Conservation (phyloP, 2,113 vertebrate genomes). For the Laticauda laticaudata region DNA sequence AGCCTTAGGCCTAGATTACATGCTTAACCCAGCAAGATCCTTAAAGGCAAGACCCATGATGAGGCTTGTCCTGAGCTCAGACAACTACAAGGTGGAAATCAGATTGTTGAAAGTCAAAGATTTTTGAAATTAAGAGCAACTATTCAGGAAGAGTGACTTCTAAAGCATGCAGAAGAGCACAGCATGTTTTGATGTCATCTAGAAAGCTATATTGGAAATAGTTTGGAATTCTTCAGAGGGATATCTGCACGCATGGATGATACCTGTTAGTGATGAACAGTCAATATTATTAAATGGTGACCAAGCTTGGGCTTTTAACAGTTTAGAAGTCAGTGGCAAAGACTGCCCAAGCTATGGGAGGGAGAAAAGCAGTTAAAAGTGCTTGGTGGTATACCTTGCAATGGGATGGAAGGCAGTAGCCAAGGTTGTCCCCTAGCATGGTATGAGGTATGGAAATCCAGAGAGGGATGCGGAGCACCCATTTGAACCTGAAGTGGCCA, state of each 20-base stretch:
- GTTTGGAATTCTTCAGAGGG: not conserved
- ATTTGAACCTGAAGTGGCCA: not conserved
- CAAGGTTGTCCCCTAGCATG: not conserved
- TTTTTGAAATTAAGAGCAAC: not conserved
- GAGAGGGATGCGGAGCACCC: not conserved
- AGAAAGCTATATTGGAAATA: not conserved
- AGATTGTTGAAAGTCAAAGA: not conserved
- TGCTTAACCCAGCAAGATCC: not conserved
- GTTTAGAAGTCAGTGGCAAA: not conserved
- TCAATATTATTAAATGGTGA: not conserved
- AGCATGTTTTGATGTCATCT: not conserved
- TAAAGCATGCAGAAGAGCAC: not conserved
- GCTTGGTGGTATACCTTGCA: not conserved
- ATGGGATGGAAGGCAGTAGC: not conserved
- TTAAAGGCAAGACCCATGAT: not conserved
- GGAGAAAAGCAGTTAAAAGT: not conserved
- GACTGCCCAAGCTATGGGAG: not conserved
- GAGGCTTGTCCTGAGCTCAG: not conserved
- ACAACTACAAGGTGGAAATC: not conserved
- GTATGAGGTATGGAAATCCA: not conserved
- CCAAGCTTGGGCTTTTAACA: not conserved
- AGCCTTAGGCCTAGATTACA: not conserved
- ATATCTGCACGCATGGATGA: not conserved
- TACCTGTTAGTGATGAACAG: not conserved
- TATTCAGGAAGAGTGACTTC: not conserved